Conservation (phyloP, 1,140 invertebrate genomes). For the Hyles euphorbiae region DNA sequence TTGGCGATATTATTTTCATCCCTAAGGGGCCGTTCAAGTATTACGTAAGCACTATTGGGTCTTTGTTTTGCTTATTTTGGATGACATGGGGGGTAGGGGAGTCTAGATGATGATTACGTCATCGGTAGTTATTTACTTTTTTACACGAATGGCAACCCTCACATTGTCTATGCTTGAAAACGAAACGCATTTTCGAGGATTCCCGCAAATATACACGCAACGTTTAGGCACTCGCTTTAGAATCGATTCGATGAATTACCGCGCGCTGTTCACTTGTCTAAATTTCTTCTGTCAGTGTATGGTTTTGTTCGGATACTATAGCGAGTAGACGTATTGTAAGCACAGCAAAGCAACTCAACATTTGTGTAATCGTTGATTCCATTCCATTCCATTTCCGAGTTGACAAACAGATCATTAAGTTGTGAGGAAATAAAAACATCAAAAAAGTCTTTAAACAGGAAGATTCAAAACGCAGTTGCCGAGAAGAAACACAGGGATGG, state of each 20-base stretch:
- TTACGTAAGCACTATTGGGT: too few relatives aligned
- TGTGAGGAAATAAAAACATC: conserved; percentile 22
- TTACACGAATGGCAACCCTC: conserved; percentile 17
- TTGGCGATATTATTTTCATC: background rate
- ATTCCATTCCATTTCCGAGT: too few relatives aligned
- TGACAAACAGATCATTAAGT: conserved; percentile 29
- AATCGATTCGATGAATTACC: conserved; percentile 35
- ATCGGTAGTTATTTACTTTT: conserved; percentile 31
- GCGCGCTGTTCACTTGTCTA: conserved; percentile 35
- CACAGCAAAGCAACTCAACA: conserved; percentile 25
- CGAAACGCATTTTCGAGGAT: conserved; percentile 29
- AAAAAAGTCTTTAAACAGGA: conserved; percentile 35
- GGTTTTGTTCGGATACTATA: conserved; percentile 28
- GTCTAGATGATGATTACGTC: conserved; percentile 30
- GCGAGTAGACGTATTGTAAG: conserved; percentile 29
- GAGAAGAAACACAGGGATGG: conserved; percentile 19
- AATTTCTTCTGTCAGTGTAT: conserved; percentile 30
- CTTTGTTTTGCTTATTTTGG: conserved; percentile 11
- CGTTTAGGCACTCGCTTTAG: conserved; percentile 27
- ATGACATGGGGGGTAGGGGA: conserved; percentile 9
- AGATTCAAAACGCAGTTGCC: conserved; percentile 28
- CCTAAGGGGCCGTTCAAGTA: too few relatives aligned
- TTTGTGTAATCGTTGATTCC: conserved; percentile 27
- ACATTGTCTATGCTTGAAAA: conserved; percentile 17
- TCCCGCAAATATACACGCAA: conserved; percentile 26